Conservation (phyloP, 1,140 invertebrate genomes). For the Diachasma alloeum region DNA sequence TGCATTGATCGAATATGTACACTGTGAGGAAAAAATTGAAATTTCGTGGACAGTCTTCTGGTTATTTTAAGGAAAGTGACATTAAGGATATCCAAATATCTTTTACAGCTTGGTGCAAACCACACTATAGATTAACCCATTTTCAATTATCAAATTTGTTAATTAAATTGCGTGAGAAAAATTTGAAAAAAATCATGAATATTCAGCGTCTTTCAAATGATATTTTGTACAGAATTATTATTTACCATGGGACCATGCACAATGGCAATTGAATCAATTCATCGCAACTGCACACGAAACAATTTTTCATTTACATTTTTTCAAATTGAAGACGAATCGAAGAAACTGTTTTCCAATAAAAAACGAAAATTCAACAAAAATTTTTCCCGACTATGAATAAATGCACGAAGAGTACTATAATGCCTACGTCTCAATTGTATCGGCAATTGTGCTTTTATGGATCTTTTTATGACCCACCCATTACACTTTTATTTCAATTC, state of each 20-base stretch:
- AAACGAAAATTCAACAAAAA: neutral
- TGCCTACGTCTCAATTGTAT: neutral
- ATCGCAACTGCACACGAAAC: neutral
- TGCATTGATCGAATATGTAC: too few relatives aligned
- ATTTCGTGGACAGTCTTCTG: too few relatives aligned
- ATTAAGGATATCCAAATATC: too few relatives aligned
- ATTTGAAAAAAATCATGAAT: too few relatives aligned
- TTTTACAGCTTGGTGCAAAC: too few relatives aligned
- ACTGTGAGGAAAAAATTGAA: too few relatives aligned
- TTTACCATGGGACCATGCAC: neutral
- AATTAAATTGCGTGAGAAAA: too few relatives aligned
- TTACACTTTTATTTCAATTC: conserved; percentile 10
- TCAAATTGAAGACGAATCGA: neutral
- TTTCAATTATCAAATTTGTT: too few relatives aligned
- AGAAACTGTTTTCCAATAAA: neutral
- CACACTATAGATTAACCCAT: too few relatives aligned
- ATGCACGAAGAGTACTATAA: neutral
- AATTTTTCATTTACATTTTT: neutral
- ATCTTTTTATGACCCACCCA: neutral
- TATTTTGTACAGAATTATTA: too few relatives aligned
- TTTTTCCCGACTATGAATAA: neutral
- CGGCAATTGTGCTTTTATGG: neutral
- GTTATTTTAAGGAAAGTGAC: too few relatives aligned
- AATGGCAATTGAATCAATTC: neutral
- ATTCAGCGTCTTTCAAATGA: too few relatives aligned